phyloP scores from a whole-genome alignment of 2,797 vertebrate species.

The Eospalax fontanierii region DNA sequence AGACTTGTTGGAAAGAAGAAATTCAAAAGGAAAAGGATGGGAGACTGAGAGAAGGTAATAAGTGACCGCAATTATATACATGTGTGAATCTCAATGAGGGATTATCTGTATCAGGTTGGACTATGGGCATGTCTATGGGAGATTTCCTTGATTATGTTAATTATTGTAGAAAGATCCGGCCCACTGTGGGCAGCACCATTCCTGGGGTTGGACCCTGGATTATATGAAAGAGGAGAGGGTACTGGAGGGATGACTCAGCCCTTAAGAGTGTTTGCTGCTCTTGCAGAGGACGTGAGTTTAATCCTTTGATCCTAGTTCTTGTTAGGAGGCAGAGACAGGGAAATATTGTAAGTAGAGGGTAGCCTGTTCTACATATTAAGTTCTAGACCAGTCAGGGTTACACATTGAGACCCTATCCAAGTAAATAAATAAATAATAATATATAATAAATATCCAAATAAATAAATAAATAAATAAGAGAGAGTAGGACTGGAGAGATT shows the following conservation, averaged over 20 bases:
- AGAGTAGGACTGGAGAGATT: background rate
- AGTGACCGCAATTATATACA: background rate
- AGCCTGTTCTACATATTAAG: no score
- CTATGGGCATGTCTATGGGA: background rate
- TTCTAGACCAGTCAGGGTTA: no score
- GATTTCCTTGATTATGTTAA: no score
- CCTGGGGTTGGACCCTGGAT: no score
- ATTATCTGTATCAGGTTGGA: background rate
- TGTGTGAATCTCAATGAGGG: background rate
- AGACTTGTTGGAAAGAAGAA: background rate
- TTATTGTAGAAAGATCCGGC: background rate
- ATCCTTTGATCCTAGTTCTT: no score
- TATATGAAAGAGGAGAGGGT: background rate
- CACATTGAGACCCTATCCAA: no score
- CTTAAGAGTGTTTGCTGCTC: background rate
- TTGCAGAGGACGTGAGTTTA: background rate
- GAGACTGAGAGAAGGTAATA: background rate
- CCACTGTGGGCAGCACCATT: background rate
- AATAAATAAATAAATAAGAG: background rate
- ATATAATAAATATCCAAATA: no score
- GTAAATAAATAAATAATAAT: background rate
- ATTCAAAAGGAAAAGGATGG: background rate
- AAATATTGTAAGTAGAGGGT: no score
- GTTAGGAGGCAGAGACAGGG: no score
- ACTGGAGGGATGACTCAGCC: background rate